Conservation (phyloP, 2,113 vertebrate species). For the Xiphophorus couchianus region DNA sequence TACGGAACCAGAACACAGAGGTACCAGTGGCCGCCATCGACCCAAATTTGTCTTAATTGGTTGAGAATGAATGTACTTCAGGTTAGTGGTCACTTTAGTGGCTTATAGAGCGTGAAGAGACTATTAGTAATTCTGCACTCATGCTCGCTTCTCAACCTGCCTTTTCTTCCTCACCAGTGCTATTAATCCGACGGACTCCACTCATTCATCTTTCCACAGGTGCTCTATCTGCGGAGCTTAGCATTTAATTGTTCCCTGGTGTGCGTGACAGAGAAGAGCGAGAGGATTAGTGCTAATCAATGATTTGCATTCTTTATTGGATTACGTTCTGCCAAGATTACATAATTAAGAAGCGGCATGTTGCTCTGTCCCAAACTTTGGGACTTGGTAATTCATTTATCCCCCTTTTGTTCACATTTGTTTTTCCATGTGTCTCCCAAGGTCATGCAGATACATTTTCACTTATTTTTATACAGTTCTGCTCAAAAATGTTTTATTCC, state of each 20-base stretch:
- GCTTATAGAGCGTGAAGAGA: slow-evolving; percentile 44
- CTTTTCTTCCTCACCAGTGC: slow-evolving; percentile 22
- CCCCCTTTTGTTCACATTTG: neutral
- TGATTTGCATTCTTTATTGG: slow-evolving; percentile 27
- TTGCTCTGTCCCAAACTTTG: slow-evolving; percentile 2
- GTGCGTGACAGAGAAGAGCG: slow-evolving; percentile 16
- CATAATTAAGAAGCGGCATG: slow-evolving; percentile 3
- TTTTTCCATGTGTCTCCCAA: neutral
- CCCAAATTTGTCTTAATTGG: slow-evolving; percentile 50
- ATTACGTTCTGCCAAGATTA: slow-evolving; percentile 13
- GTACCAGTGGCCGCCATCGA: slow-evolving; percentile 9
- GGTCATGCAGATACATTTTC: neutral
- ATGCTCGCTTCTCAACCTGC: slow-evolving; percentile 10
- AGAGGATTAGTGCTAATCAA: slow-evolving; percentile 34
- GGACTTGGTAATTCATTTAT: slow-evolving; percentile 8
- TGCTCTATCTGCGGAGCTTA: slow-evolving; percentile 1
- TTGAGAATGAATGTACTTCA: slow-evolving; percentile 33
- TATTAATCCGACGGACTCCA: slow-evolving; percentile 31
- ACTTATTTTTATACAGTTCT: no score
- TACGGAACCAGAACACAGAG: slow-evolving; percentile 20
- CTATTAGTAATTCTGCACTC: slow-evolving; percentile 42
- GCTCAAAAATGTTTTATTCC: neutral
- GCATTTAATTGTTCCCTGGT: slow-evolving; percentile 35
- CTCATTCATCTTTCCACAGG: slow-evolving; percentile 22
- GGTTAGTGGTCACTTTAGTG: slow-evolving; percentile 40